Conservation (phyloP, 2,888 invertebrate species). For the Drosophila longiperda region DNA sequence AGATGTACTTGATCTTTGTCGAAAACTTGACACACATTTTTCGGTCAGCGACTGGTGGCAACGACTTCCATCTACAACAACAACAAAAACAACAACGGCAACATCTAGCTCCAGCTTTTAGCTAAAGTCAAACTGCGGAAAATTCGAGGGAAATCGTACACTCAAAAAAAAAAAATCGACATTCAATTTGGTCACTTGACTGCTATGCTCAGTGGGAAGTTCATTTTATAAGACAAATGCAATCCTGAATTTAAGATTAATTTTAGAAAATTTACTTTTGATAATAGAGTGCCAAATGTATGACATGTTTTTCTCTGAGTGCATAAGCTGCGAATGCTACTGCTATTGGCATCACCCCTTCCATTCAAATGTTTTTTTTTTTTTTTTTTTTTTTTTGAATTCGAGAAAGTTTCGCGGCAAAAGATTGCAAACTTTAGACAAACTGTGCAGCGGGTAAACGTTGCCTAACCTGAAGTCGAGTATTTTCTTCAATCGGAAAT, state of each 20-base stretch:
- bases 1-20: constrained; percentile 83
- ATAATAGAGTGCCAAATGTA: not conserved
- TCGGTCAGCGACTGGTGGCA: constrained; percentile 67
- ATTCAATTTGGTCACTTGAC: not conserved
- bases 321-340: not conserved
- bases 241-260: not conserved
- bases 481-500: constrained; percentile 44
- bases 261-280: not conserved
- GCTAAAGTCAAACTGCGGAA: constrained; percentile 61
- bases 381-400: constrained; percentile 54
- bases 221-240: not conserved
- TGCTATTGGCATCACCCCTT: constrained; percentile 12
- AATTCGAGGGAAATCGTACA: constrained; percentile 74
- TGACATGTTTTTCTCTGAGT: not conserved
- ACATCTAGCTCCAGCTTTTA: constrained; percentile 44
- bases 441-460: constrained; percentile 32
- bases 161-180: not conserved
- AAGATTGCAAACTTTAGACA: constrained; percentile 66
- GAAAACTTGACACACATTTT: constrained; percentile 83
- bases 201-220: not conserved
- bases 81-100: constrained; percentile 19
- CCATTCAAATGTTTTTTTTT: constrained; percentile 39
- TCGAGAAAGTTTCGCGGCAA: constrained; percentile 69
- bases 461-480: constrained; percentile 24
- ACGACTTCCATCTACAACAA: constrained; percentile 56